Evolutionary conservation across 1,140 invertebrate species (phyloP), one percentile per base, ranked within the genome.

Genomic region (Gonatopus flavifemur): DNA sequence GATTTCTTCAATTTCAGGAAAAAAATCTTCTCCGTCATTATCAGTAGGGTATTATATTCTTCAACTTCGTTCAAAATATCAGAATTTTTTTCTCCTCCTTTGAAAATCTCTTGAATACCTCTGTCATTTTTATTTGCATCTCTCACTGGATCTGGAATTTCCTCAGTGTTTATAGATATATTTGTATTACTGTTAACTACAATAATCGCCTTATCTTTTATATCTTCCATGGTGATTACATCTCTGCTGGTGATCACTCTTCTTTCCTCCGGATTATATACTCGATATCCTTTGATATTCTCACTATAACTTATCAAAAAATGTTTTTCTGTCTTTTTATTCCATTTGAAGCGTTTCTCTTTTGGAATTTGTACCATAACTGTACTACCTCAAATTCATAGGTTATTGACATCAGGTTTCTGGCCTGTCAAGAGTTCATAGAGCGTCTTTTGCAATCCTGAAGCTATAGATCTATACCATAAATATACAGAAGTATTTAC

Each of bases 351-450:
- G 30, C 64, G 52, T 22, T 62, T 57, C 35, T 67, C 19, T 21
- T 58, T 52, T 12, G 76, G 74, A 43, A 77, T 47, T 20, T 70
- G 66, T 2, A 64, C 57, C 56, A 68, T 72, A 3, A 66, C 67
- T 36, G 49, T 41, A 33, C 65, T 71, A 10, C 76, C 74, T 67
- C 80, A 79, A n/a, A 69, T 51, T 47, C 61, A 52, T n/a, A 78
- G 25, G 49, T 76, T 45, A 9, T 31, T 55, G 1, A 79, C 36
- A 58, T 72, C 46, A 16, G 55, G 50, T 33, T 52, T 64, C 30
- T 50, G 33, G 10, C 58, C 54, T 47, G 33, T 46, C 70, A 67
- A 74, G 16, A 63, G 42, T 45, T 69, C 64, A 35, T 64, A 48
- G 20, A 67, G 66, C 40, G 56, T 62, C 51, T 49, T 33, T 72